phyloP scores from a whole-genome alignment of 2,888 invertebrate genomes.

The Agrotis clavis region DNA sequence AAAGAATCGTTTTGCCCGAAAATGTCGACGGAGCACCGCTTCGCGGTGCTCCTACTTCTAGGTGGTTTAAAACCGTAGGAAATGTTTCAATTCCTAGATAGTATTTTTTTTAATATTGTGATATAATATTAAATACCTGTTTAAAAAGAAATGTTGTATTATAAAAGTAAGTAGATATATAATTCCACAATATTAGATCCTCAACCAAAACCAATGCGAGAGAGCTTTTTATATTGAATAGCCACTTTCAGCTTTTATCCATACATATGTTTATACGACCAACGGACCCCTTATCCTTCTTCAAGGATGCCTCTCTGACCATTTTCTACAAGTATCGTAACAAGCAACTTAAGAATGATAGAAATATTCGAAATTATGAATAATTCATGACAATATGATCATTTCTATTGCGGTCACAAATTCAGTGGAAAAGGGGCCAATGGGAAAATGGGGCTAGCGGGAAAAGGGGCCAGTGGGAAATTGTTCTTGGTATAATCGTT shows the following conservation, averaged over 20 bases:
- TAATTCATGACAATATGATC: slow-evolving; percentile 52
- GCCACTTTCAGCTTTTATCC: neutral
- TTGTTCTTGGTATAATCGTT: neutral
- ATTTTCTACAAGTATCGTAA: slow-evolving; percentile 40
- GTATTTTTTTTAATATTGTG: too few species aligned
- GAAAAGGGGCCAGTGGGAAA: neutral
- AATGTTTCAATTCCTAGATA: too few species aligned
- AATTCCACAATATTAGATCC: neutral
- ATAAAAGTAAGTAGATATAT: neutral
- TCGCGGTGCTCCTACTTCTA: too few species aligned
- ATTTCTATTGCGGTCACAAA: slow-evolving; percentile 35
- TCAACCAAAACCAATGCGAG: slow-evolving; percentile 8
- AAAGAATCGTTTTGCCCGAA: too few species aligned
- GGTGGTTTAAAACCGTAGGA: too few species aligned
- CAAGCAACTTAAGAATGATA: slow-evolving; percentile 39
- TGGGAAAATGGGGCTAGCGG: neutral
- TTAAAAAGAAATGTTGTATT: too few species aligned
- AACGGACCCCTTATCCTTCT: slow-evolving; percentile 24
- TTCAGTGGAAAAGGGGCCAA: slow-evolving; percentile 1
- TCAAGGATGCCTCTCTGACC: slow-evolving; percentile 32
- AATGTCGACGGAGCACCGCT: too few species aligned
- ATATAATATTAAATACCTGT: too few species aligned
- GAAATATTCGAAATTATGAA: slow-evolving; percentile 33
- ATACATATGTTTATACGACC: slow-evolving; percentile 25
- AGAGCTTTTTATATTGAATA: slow-evolving; percentile 2